Base-by-base conservation (phyloP, 2,888 invertebrate genomes). In the Pyrochroa serraticornis region DNA sequence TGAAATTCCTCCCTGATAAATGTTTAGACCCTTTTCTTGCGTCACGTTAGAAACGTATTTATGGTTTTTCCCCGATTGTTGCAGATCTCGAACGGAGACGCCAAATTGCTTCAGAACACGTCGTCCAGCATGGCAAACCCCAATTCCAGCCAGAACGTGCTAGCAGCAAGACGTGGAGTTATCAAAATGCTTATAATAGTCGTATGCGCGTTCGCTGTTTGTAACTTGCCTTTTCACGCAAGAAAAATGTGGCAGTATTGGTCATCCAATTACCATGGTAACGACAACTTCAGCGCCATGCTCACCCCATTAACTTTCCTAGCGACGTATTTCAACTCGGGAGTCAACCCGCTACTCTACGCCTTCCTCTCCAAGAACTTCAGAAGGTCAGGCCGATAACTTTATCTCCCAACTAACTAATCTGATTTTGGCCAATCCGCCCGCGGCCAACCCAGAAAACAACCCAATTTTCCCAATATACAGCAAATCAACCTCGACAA, bases 141-240 rank as follows among this genome's bases (percentile, higher is more conserved):
- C 32, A 87, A 87, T 65, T 84, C 90, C 43, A 89, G 90, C 45
- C 88, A 87, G 68, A 90, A 91, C 75, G 90, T 91, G 7, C 78
- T 94, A 59, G 85, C 88, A 47, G 92, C 93, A 22, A 84, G 94
- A 12, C 85, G 92, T 32, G 91, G 92, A 43, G 95, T 95, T 44
- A 92, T 95, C 66, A 87, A 92, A 62, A 91, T 96, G 87, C 84
- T 95, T 66, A 91, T 95, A 61, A 89, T 92, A 30, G 91, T 96
- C 43, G 94, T 95, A 44, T 83, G 92, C 65, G 90, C 92, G 48
- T 96, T 95, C 79, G 93, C 94, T 9, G 75, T 94, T 34, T 94
- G 95, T 81, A 93, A 95, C 78, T 81, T 95, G 60, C 95, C 95
- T 0, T 91, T 92, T 80, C 95, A 95, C 80, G 91, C 90, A 1